phyloP scores from a whole-genome alignment of 2,113 vertebrate genomes.

The Plecturocebus donacophilus region DNA sequence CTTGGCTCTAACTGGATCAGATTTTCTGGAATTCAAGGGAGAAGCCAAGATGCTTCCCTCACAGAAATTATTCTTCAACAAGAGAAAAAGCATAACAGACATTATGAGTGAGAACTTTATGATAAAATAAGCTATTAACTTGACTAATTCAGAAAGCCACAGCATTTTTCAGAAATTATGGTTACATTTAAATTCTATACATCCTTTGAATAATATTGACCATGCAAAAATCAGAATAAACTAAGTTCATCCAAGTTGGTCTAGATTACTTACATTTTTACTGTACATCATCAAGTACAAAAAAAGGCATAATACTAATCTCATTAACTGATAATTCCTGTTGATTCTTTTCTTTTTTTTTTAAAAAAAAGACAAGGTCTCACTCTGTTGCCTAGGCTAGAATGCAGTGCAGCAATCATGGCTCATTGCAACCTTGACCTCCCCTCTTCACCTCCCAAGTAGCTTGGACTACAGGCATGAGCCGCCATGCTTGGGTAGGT shows the following conservation, averaged over 20 bases:
- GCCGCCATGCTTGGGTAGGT: too few species aligned
- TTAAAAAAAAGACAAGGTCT: too few species aligned
- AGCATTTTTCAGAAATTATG: constrained; percentile 35
- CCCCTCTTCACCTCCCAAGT: too few species aligned
- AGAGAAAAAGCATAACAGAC: constrained; percentile 54
- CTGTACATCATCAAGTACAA: not conserved
- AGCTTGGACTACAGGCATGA: too few species aligned
- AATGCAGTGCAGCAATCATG: too few species aligned
- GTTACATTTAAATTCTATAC: constrained; percentile 1
- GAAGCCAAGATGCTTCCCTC: constrained; percentile 34
- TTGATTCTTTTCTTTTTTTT: not conserved
- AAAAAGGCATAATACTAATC: not conserved
- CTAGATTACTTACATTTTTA: constrained; percentile 31
- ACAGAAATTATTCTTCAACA: constrained; percentile 78
- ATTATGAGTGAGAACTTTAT: constrained; percentile 33
- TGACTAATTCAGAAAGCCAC: constrained; percentile 26
- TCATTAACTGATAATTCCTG: not conserved
- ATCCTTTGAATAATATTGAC: not conserved
- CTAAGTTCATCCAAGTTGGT: not conserved
- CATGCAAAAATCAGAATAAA: not conserved
- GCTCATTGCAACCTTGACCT: too few species aligned
- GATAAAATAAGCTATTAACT: constrained; percentile 33
- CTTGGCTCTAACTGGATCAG: constrained; percentile 64
- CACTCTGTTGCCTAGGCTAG: too few species aligned
- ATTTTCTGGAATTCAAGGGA: constrained; percentile 53